Percentiles rank a stretch among this genome's conserved stretches.
These are phyloP conservation scores for Drosophila cognata DNA, from an alignment of 2,888 invertebrate species.

Conservation along the genomic window DNA sequence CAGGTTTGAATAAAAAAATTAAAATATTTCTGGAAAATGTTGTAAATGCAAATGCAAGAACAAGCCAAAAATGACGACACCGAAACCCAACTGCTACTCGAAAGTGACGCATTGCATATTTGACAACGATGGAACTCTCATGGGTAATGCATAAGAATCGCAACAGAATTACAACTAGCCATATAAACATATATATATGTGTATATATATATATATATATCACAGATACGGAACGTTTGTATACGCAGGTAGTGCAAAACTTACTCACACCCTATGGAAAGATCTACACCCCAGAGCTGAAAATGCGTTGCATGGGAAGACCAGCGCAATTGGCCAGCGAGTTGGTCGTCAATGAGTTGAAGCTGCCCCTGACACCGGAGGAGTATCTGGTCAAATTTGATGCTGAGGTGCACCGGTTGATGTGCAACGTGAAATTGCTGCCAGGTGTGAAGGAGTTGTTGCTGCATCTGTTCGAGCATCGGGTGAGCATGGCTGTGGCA, in stretches of 20 bases:
- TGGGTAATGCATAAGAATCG: constrained; percentile 35
- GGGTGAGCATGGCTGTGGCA: constrained; percentile 93
- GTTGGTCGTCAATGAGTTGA: constrained; percentile 86
- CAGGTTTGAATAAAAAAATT: background rate
- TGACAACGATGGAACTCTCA: constrained; percentile 63
- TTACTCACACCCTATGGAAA: constrained; percentile 88
- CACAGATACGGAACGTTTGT: constrained; percentile 91
- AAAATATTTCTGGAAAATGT: constrained; percentile 1
- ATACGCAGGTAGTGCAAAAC: constrained; percentile 89
- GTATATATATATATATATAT: background rate
- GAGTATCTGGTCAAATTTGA: constrained; percentile 86
- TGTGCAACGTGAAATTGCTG: constrained; percentile 87
- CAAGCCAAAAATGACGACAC: constrained; percentile 1
- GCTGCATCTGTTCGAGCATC: constrained; percentile 89
- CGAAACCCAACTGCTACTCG: background rate
- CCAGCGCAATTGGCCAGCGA: constrained; percentile 87
- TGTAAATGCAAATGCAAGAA: background rate
- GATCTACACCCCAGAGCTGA: constrained; percentile 90
- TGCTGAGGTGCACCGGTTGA: constrained; percentile 85
- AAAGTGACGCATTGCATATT: constrained; percentile 63
- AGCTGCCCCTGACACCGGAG: constrained; percentile 88
- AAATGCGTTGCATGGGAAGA: constrained; percentile 89
- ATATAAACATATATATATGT: background rate
- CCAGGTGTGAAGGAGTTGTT: constrained; percentile 92
- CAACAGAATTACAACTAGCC: background rate